Evolutionary conservation across 2,888 invertebrate genomes (phyloP), one percentile per base, ranked within the genome.

Genomic region (Oligia latruncula): DNA sequence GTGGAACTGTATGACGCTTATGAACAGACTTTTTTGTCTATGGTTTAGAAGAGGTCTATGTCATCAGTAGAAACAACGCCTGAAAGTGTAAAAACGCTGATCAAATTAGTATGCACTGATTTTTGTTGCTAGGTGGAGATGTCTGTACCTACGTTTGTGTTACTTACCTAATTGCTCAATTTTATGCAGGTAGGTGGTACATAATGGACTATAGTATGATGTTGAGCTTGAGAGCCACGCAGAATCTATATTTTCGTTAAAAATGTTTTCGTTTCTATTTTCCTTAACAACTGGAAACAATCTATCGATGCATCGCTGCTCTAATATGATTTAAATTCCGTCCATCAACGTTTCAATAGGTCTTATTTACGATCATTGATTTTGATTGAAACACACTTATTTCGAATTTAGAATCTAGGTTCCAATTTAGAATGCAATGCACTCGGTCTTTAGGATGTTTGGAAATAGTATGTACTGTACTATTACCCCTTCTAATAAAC

Each of bases 21-120:
- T 71, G 60, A 86, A 89, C 89, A 85, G 72, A 20, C 2, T 77
- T 85, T 84, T 85, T 88, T 85, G 52, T 85, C 29, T 13, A 81
- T 72, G 58, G 20, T 43, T 72, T 55, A 49, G 5, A 49, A 71
- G 40, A 83, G 78, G 66, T 86, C 67, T 67, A n/a, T 64, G 65
- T 23, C 55, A 74, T 73, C 40, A 46, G 49, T 58, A 46, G 46
- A 71, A 60, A 64, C 17, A 62, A 71, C 9, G 29, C 13, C 29
- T 6, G 65, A 73, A 65, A 70, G n/a, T 35, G 55, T 55, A 85
- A 76, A 65, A 77, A 67, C n/a, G n/a, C 13, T 85, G 17, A 71
- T 66, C 17, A 29, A 64, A 64, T 64, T 2, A 52, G 11, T 15
- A 23, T n/a, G 46, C 5, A 40, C 15, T 46, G 1, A 78, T 62